These are phyloP conservation scores for Indicator maculatus DNA, from an alignment of 2,113 vertebrate species.

Conservation along the genomic window DNA sequence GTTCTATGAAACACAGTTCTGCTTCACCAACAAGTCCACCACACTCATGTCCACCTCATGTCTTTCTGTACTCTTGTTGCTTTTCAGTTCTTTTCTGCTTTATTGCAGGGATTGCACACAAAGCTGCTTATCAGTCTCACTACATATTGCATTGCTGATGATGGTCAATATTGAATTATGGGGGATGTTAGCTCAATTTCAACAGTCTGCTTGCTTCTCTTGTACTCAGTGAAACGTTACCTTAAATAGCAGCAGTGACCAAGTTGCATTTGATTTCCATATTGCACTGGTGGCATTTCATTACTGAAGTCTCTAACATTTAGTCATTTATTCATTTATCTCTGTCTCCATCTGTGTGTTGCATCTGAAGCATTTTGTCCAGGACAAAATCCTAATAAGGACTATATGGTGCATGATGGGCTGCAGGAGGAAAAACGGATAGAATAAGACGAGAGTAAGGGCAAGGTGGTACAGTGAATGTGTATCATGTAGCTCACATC, in stretches of 20 bases:
- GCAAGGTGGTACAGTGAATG: not conserved
- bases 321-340: conserved; percentile 52
- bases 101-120: conserved; percentile 33
- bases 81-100: not conserved
- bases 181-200: conserved; percentile 57
- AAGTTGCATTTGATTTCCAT: conserved; percentile 82
- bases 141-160: conserved; percentile 35
- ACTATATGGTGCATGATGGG: not conserved
- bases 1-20: not conserved
- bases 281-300: conserved; percentile 77
- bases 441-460: not conserved
- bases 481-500: not conserved
- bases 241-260: conserved; percentile 79
- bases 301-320: conserved; percentile 67
- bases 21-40: not conserved
- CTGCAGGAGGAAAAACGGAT: not conserved
- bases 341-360: conserved; percentile 68
- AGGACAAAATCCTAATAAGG: not conserved
- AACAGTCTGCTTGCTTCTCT: conserved; percentile 77
- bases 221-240: conserved; percentile 78
- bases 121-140: conserved; percentile 59
- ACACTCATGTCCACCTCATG: not conserved
- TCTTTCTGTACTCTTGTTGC: not conserved
- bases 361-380: not conserved
- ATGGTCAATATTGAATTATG: conserved; percentile 74